Percentiles rank a stretch among this genome's conserved stretches.
These are phyloP conservation scores for Gallinago paraguaiae DNA, from an alignment of 2,113 vertebrate genomes.

Conservation along the genomic window DNA sequence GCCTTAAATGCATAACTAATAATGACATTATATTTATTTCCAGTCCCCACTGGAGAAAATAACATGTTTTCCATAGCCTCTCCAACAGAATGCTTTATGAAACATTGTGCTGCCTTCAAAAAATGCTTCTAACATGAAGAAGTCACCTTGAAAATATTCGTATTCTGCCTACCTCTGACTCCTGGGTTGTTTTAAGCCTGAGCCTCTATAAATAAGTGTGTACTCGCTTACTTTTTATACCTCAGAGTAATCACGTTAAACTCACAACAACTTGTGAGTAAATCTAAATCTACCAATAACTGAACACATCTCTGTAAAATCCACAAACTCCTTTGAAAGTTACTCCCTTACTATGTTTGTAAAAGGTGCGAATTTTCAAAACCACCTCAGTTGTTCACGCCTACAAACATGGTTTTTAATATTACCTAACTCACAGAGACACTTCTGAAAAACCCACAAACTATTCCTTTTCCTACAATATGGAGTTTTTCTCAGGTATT, in stretches of 20 bases:
- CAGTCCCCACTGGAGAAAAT: conserved; percentile 3
- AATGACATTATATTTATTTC: conserved; percentile 11
- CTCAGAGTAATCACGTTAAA: not conserved
- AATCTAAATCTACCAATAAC: not conserved
- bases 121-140: not conserved
- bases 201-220: not conserved
- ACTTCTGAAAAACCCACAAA: not conserved
- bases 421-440: not conserved
- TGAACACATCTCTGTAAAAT: not conserved
- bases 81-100: not conserved
- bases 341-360: not conserved
- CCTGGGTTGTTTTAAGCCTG: not conserved
- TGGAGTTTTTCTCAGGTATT: not conserved
- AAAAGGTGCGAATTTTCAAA: not conserved
- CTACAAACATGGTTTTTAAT: not conserved
- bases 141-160: not conserved
- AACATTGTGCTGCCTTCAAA: not conserved
- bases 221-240: not conserved
- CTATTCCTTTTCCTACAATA: not conserved
- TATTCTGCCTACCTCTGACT: not conserved
- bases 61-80: not conserved
- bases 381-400: not conserved
- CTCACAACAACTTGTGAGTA: not conserved
- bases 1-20: not conserved
- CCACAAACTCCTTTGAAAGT: not conserved